phyloP scores from a whole-genome alignment of 2,888 invertebrate genomes.

The Vesta saturnalis region DNA sequence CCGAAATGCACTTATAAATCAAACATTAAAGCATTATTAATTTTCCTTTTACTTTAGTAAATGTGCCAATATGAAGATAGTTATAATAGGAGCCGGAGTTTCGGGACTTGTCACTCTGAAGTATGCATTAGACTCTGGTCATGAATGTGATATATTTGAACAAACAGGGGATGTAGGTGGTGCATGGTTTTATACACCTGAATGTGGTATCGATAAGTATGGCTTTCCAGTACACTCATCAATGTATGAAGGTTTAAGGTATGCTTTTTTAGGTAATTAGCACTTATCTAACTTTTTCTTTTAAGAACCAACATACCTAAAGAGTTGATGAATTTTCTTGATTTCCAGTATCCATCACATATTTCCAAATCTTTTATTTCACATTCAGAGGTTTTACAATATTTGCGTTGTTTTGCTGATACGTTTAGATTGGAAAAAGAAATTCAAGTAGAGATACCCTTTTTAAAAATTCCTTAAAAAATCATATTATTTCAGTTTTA shows the following conservation, averaged over 20 bases:
- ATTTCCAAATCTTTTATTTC: constrained; percentile 73
- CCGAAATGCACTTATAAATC: too few relatives aligned
- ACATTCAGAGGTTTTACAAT: constrained; percentile 77
- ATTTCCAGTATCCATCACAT: constrained; percentile 68
- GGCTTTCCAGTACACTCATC: neutral
- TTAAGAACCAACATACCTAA: constrained; percentile 90
- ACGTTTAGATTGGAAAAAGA: constrained; percentile 3
- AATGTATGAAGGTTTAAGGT: neutral
- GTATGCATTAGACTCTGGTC: constrained; percentile 41
- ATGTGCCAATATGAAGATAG: too few relatives aligned
- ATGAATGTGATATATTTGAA: constrained; percentile 74
- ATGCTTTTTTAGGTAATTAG: neutral
- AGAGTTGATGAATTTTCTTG: constrained; percentile 92
- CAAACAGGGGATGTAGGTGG: constrained; percentile 76
- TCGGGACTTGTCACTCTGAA: neutral
- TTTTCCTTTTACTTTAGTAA: too few relatives aligned
- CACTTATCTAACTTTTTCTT: neutral
- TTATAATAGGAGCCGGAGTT: neutral
- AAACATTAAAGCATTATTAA: too few relatives aligned
- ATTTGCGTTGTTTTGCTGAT: constrained; percentile 61
- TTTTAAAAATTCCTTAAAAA: neutral
- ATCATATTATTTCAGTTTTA: neutral
- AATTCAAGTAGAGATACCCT: neutral
- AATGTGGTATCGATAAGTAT: constrained; percentile 69
- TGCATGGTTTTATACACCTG: constrained; percentile 77